Evolutionary conservation across 2,888 invertebrate genomes (phyloP).

Genomic region (Mesodorylaimus sp.): DNA sequence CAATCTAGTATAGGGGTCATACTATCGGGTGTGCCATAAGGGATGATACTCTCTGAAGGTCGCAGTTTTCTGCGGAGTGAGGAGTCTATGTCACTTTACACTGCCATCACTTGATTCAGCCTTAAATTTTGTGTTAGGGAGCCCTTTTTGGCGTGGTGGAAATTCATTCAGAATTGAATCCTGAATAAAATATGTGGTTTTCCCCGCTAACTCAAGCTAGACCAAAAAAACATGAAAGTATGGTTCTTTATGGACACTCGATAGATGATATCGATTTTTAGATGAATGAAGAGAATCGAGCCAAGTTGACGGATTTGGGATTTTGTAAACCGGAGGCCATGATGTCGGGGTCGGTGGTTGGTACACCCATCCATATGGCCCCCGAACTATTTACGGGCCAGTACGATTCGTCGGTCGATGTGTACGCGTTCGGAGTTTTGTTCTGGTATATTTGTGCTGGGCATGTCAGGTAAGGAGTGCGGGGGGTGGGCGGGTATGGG

Average conservation of each 20-base stretch:
- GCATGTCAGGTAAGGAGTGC: conserved; percentile 49
- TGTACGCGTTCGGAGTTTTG: conserved; percentile 64
- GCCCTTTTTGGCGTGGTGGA: too few relatives aligned
- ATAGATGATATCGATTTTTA: conserved; percentile 24
- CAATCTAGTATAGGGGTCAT: too few relatives aligned
- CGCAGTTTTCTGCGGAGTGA: too few relatives aligned
- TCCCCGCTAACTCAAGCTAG: too few relatives aligned
- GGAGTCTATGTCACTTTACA: too few relatives aligned
- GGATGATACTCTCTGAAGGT: too few relatives aligned
- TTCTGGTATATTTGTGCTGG: conserved; percentile 69
- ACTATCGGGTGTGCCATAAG: too few relatives aligned
- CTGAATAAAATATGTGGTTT: too few relatives aligned
- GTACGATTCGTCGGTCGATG: conserved; percentile 64
- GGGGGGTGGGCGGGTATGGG: too few relatives aligned
- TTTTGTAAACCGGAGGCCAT: conserved; percentile 75
- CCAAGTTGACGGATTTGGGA: conserved; percentile 65
- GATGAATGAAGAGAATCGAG: conserved; percentile 51
- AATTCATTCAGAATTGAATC: too few relatives aligned
- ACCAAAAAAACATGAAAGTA: not conserved
- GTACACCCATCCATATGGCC: conserved; percentile 69
- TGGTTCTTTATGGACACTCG: not conserved
- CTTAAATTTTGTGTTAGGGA: too few relatives aligned
- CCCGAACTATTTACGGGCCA: conserved; percentile 60
- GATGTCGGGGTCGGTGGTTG: conserved; percentile 67
- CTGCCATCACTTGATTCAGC: too few relatives aligned